phyloP scores from a whole-genome alignment of 1,140 invertebrate species.

The Drosophila littoralis region DNA sequence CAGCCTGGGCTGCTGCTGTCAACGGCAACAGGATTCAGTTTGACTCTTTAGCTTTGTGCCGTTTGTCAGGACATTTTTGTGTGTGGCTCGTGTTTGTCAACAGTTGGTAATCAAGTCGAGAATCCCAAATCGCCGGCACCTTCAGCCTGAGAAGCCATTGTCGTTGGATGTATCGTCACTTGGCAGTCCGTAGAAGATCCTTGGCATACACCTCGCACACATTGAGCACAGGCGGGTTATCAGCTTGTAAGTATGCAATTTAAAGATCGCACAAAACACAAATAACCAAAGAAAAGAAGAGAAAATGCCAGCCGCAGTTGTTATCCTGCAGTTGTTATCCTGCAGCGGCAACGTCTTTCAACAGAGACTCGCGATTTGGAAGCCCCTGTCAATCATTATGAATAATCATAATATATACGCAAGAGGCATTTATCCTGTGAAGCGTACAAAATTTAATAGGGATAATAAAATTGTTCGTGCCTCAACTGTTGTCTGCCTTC shows the following conservation, averaged over 20 bases:
- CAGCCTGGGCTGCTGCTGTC: conserved; percentile 42
- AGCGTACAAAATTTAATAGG: conserved; percentile 66
- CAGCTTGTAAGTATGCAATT: conserved; percentile 2
- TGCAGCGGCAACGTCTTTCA: conserved; percentile 29
- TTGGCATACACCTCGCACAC: not conserved
- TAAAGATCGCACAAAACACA: not conserved
- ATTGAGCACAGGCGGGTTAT: not conserved
- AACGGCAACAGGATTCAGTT: conserved; percentile 61
- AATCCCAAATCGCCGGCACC: conserved; percentile 31
- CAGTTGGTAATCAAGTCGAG: conserved; percentile 39
- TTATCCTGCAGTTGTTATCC: conserved; percentile 7
- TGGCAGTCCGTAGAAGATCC: not conserved
- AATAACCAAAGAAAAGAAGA: not conserved
- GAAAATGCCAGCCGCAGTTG: not conserved
- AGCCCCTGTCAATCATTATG: conserved; percentile 69
- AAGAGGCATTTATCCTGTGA: conserved; percentile 60
- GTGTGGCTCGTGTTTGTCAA: conserved; percentile 65
- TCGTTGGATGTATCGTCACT: not conserved
- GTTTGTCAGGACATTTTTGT: conserved; percentile 54
- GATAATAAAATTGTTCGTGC: conserved; percentile 58
- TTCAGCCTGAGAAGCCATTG: conserved; percentile 10
- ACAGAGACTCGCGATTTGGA: conserved; percentile 1
- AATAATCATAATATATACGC: conserved; percentile 60
- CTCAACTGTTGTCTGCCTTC: conserved; percentile 17
- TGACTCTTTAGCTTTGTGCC: conserved; percentile 60